phyloP scores from a whole-genome alignment of 2,113 vertebrate species.

The Isichthys henryi region DNA sequence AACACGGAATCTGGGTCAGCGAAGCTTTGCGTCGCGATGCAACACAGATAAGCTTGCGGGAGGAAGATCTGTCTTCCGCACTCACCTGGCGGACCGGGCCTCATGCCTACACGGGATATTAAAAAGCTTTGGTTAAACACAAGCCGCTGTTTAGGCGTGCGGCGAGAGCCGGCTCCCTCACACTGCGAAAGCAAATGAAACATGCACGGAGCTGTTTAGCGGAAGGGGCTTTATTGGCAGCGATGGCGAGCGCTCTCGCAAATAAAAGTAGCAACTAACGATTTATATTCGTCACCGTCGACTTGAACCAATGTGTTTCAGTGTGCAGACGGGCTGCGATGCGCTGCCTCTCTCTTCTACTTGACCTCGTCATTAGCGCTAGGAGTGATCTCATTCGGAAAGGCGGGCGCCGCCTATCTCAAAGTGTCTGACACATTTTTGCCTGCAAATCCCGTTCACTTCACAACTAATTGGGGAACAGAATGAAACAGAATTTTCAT shows the following conservation, averaged over 20 bases:
- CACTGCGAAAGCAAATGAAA: constrained; percentile 22
- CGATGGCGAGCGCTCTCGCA: not conserved
- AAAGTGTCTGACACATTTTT: constrained; percentile 59
- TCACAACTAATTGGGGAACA: constrained; percentile 51
- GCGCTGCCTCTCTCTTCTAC: constrained; percentile 55
- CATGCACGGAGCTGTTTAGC: constrained; percentile 11
- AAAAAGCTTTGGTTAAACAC: constrained; percentile 23
- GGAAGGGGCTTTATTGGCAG: constrained; percentile 12
- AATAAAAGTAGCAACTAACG: not conserved
- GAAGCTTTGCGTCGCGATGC: constrained; percentile 1
- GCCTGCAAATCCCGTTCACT: constrained; percentile 58
- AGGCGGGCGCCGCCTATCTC: constrained; percentile 57
- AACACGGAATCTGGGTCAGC: constrained; percentile 5
- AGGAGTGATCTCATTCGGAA: constrained; percentile 72
- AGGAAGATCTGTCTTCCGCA: not conserved
- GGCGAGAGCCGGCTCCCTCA: not conserved
- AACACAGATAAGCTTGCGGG: constrained; percentile 9
- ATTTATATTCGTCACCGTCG: not conserved
- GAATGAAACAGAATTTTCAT: constrained; percentile 30
- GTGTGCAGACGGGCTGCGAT: constrained; percentile 60
- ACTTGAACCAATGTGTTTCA: constrained; percentile 47
- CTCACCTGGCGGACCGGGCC: constrained; percentile 13
- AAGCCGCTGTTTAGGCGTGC: constrained; percentile 9
- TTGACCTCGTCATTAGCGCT: constrained; percentile 69
- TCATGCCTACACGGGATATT: constrained; percentile 22